Evolutionary conservation across 2,888 invertebrate species (phyloP).

Genomic region (Epiperipatus broadwayi): DNA sequence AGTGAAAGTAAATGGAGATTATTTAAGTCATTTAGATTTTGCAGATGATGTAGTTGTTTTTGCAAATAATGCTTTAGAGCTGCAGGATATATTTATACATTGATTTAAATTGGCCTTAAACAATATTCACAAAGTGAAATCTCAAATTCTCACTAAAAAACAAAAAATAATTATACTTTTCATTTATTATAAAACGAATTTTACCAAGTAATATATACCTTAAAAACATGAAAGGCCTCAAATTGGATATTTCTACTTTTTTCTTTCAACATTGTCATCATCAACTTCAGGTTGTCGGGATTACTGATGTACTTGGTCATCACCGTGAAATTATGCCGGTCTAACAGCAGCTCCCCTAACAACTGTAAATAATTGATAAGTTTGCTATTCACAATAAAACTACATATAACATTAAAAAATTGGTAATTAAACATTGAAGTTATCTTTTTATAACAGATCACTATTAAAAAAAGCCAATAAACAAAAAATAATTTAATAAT

Average conservation of each 20-base stretch:
- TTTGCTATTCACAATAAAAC: not conserved
- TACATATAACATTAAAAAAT: not conserved
- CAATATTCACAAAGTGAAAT: too few relatives aligned
- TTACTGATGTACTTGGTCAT: slow-evolving; percentile 84
- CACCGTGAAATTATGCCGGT: slow-evolving; percentile 96
- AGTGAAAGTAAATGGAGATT: too few relatives aligned
- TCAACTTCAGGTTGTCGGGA: slow-evolving; percentile 95
- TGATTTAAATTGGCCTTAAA: too few relatives aligned
- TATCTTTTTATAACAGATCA: not conserved
- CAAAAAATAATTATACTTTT: not conserved
- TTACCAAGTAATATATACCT: slow-evolving; percentile 58
- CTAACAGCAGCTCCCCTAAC: slow-evolving; percentile 84
- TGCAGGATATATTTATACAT: too few relatives aligned
- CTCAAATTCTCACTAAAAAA: too few relatives aligned
- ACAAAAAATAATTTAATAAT: too few relatives aligned
- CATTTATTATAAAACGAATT: not conserved
- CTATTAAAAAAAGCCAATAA: too few relatives aligned
- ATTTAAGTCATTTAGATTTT: too few relatives aligned
- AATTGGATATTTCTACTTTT: slow-evolving; percentile 99
- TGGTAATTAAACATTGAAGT: not conserved
- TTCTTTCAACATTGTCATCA: slow-evolving; percentile 99
- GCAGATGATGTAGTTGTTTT: too few relatives aligned
- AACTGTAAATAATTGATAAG: slow-evolving; percentile 33
- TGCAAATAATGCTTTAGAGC: too few relatives aligned
- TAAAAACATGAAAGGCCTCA: slow-evolving; percentile 99